A percentile compares a stretch with the other conserved stretches of the same genome.
Evolutionary conservation across 2,797 vertebrate species (phyloP).

Genomic region (Falco concolor): DNA sequence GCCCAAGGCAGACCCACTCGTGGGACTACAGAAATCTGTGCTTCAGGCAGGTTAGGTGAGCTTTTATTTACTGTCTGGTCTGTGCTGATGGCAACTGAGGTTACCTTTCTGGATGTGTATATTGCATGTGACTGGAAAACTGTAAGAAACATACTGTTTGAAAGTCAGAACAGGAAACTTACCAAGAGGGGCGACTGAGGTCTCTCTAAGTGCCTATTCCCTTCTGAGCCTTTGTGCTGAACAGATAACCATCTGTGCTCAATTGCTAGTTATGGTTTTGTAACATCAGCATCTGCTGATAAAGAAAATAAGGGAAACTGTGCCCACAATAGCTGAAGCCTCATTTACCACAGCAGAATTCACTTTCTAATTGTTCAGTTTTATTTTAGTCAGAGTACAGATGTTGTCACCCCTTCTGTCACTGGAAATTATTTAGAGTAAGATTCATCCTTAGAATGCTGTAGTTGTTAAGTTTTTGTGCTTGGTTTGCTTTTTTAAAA

Average conservation of each 20-base stretch:
- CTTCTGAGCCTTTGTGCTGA: constrained; percentile 55
- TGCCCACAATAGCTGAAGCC: constrained; percentile 56
- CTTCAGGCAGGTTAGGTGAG: not conserved
- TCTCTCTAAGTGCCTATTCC: constrained; percentile 49
- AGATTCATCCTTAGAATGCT: not conserved
- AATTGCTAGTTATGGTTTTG: constrained; percentile 63
- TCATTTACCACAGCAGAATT: constrained; percentile 57
- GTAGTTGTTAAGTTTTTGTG: not conserved
- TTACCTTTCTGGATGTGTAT: not conserved
- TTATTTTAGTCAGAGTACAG: constrained; percentile 30
- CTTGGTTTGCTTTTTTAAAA: accelerated
- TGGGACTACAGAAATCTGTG: not conserved
- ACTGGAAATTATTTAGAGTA: not conserved
- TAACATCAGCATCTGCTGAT: constrained; percentile 76
- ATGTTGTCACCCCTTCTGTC: not conserved
- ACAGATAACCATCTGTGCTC: constrained; percentile 70
- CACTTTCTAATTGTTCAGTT: constrained; percentile 45
- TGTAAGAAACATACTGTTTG: constrained; percentile 8
- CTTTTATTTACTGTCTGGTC: not conserved
- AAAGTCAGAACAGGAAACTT: constrained; percentile 37
- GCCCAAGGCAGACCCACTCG: not conserved
- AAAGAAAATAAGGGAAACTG: constrained; percentile 66
- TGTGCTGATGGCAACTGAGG: not conserved
- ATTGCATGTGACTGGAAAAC: not conserved
- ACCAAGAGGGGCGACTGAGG: constrained; percentile 30